These are phyloP conservation scores for Dexiosoma caninum DNA, from an alignment of 2,888 invertebrate genomes.

Conservation along the genomic window DNA sequence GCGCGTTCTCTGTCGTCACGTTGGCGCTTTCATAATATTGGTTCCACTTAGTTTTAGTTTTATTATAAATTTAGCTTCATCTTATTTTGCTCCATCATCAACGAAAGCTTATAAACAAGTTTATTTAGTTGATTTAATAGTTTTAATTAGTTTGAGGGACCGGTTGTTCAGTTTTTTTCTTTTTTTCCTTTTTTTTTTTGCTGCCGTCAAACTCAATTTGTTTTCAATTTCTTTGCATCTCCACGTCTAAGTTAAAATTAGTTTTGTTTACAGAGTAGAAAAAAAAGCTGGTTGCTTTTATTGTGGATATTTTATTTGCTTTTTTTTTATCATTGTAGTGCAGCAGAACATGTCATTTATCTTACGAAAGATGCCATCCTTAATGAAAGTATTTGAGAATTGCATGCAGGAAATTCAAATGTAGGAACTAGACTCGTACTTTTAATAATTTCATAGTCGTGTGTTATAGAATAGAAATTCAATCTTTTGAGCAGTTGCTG, in stretches of 20 bases:
- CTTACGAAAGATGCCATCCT: conserved; percentile 2
- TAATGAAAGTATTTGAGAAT: conserved; percentile 30
- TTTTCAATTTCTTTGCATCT: conserved; percentile 31
- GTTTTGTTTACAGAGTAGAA: neutral
- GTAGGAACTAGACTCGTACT: conserved; percentile 11
- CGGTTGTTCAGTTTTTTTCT: conserved; percentile 30
- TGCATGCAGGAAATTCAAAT: conserved; percentile 38
- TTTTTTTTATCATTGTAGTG: neutral
- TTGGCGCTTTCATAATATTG: conserved; percentile 54
- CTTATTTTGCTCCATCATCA: neutral
- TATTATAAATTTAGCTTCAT: neutral
- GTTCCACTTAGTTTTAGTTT: conserved; percentile 28
- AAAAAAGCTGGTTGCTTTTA: neutral
- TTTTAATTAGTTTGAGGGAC: conserved; percentile 56
- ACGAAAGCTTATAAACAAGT: conserved; percentile 42
- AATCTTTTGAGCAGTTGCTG: conserved; percentile 8
- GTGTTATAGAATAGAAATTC: neutral
- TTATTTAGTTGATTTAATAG: conserved; percentile 20
- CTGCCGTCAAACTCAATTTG: conserved; percentile 1
- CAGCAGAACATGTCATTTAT: conserved; percentile 33
- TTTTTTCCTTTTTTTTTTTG: neutral
- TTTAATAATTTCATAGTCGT: conserved; percentile 5
- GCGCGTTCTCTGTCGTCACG: conserved; percentile 64
- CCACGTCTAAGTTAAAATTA: conserved; percentile 23
- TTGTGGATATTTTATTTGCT: neutral